phyloP scores from a whole-genome alignment of 2,113 vertebrate genomes.

The Aegithalos caudatus region DNA sequence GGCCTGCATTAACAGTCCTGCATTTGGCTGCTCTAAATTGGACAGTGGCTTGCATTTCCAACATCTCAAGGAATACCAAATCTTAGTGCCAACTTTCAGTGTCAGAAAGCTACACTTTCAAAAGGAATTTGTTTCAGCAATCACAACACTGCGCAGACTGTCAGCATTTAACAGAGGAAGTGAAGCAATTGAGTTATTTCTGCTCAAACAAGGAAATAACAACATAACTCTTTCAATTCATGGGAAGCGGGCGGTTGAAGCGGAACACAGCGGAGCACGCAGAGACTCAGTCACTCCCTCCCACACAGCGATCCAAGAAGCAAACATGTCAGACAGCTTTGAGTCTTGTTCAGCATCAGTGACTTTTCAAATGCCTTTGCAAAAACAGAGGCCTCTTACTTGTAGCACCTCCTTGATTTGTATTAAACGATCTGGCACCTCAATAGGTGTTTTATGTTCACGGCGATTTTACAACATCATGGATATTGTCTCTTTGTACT shows the following conservation, averaged over 20 bases:
- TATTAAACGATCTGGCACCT: background rate
- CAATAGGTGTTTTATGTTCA: background rate
- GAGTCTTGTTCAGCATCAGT: background rate
- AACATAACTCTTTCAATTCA: background rate
- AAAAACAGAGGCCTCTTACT: background rate
- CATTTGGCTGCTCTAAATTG: background rate
- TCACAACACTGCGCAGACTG: background rate
- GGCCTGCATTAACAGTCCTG: background rate
- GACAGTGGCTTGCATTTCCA: slow-evolving; percentile 63
- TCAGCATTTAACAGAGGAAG: background rate
- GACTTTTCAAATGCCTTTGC: background rate
- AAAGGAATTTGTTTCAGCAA: background rate
- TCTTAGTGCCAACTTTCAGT: background rate
- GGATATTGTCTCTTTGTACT: background rate
- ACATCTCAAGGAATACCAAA: slow-evolving; percentile 54
- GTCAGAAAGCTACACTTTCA: background rate
- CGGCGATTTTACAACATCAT: background rate
- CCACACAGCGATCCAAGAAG: background rate
- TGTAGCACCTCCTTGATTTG: background rate
- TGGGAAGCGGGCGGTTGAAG: background rate
- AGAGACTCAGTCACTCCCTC: background rate
- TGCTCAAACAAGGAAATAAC: background rate
- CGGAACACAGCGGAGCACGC: background rate
- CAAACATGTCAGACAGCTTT: background rate
- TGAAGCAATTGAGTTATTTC: slow-evolving; percentile 1